Evolutionary conservation across 2,797 vertebrate genomes (phyloP), one percentile per base, ranked within the genome.

Genomic region (Geotrypetes seraphini): DNA sequence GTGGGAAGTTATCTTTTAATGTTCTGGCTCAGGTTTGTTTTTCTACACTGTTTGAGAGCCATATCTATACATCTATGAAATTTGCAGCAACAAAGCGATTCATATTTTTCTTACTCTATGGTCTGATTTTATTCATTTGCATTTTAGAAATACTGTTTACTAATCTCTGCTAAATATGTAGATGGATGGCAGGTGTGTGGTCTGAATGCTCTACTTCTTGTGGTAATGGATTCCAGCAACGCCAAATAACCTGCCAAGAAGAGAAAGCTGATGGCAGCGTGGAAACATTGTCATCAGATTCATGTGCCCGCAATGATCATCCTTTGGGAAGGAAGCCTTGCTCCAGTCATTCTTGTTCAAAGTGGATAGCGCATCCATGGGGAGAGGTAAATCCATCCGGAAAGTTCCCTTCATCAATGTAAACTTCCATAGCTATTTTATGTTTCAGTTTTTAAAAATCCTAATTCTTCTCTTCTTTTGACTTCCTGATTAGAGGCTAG

Each of bases 121-220:
- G n/a, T n/a, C n/a, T 7, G 2, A 8, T 19, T 19, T 1, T 22
- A 15, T 7, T 6, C 5, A 0, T 4, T 27, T n/a, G n/a, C 8
- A 6, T 22, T 24, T 28, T 19, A n/a, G n/a, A n/a, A n/a, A n/a
- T n/a, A n/a, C n/a, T n/a, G n/a, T n/a, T n/a, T n/a, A n/a, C n/a
- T n/a, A n/a, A n/a, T n/a, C n/a, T n/a, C n/a, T n/a, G n/a, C n/a
- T n/a, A 24, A 1, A 7, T 29, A 13, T 23, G 10, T 2, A 95
- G 91, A 38, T 96, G 92, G 92, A 42, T 51, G 1, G 67, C 65
- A 0, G 69, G 76, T 1, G 36, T 63, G 0, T 90, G 89, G 89
- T 89, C 89, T 0, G 68, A 65, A 31, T 96, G 92, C 48, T 90
- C 90, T 2, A 66, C 41, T 2, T 59, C 82, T 0, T 93, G 89